Conservation (phyloP, 2,797 vertebrate genomes). For the Monodelphis domestica region DNA sequence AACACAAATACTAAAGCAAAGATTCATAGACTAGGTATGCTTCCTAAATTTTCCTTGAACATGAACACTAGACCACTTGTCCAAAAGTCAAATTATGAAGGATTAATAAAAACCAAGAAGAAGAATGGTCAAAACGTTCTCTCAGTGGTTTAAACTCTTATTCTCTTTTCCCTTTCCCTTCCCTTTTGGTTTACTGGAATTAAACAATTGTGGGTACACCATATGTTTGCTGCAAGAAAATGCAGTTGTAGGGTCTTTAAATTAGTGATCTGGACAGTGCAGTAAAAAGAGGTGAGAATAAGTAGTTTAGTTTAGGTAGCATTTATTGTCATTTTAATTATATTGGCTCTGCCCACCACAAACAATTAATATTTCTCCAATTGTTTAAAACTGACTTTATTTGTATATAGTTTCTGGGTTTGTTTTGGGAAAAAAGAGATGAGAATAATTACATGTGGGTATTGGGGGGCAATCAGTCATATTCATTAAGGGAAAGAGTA, state of each 20-base stretch:
- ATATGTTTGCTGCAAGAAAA: not conserved
- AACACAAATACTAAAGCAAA: not conserved
- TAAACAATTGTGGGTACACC: not conserved
- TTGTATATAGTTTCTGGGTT: too few relatives aligned
- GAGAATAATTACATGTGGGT: not conserved
- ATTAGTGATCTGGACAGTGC: not conserved
- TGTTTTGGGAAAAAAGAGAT: too few relatives aligned
- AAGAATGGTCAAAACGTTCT: not conserved
- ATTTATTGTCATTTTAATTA: too few relatives aligned
- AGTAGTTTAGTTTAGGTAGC: too few relatives aligned
- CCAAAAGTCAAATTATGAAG: not conserved
- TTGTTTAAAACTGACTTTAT: too few relatives aligned
- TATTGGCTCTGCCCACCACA: too few relatives aligned
- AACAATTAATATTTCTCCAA: too few relatives aligned
- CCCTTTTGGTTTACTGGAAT: not conserved
- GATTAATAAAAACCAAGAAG: not conserved
- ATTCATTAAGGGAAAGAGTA: not conserved
- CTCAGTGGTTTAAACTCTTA: not conserved
- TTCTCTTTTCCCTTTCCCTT: not conserved
- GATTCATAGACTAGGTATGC: not conserved
- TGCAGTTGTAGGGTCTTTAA: not conserved
- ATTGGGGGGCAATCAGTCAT: not conserved
- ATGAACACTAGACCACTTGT: not conserved
- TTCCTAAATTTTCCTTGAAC: not conserved
- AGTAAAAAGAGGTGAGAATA: accelerated